Evolutionary conservation across 1,140 invertebrate species (phyloP), one percentile per base, ranked within the genome.

Genomic region (Lasioglossum albipes): DNA sequence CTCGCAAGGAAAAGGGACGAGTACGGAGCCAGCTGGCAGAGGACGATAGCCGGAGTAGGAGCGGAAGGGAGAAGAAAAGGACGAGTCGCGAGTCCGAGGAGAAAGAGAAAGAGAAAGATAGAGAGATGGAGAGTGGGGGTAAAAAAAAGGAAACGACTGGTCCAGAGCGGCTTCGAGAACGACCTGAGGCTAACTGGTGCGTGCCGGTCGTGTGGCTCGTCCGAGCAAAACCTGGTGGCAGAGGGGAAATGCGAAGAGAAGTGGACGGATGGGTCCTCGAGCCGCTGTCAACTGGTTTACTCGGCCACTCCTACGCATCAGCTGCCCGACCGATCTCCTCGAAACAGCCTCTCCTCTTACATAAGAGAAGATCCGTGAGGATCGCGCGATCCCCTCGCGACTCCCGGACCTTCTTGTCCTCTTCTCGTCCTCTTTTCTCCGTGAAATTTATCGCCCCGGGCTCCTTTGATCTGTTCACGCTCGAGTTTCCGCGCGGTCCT

Each of bases 241-340:
- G 84, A 74, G 73, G 77, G 62, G 75, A 78, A 75, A 70, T 62
- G 72, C 27, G 49, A 75, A 52, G 57, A 84, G 81, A 86, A 85
- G 75, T 73, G 83, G 75, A 79, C 71, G 84, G 84, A 86, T 79
- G 85, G 41, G 84, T 83, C 76, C 75, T 81, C 70, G 22, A 74
- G 67, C 73, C 72, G 76, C 67, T 85, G 87, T 89, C 87, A 85
- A 88, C 84, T 85, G 84, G 86, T 87, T 88, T 83, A 79, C 81
- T 85, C 85, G 85, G 83, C 76, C 83, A 87, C 88, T 88, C 87
- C 88, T 85, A 89, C 88, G 87, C 88, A 87, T 87, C 83, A 87
- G 83, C 87, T 88, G 87, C 80, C 76, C 61, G 81, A 62, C 73
- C 75, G 83, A 87, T 80, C 87, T 84, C 70, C 80, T 75, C 85